Conservation (phyloP, 2,113 vertebrate genomes). For the Micronycteris hirsuta region DNA sequence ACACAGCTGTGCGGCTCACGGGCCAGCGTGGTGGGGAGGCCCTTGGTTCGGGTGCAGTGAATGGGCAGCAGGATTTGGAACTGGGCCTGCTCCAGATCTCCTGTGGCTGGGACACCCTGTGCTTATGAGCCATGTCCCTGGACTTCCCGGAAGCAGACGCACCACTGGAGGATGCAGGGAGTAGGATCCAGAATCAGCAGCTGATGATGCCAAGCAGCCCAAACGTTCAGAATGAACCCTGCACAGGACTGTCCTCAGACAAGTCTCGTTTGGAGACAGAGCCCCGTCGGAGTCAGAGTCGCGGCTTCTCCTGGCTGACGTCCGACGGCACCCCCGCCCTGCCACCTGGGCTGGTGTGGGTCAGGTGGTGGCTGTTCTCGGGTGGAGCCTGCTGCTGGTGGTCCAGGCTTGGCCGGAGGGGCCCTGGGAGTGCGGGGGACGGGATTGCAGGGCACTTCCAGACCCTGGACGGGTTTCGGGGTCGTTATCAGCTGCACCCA, state of each 20-base stretch:
- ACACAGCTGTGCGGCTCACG: accelerated
- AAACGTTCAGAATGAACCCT: not conserved
- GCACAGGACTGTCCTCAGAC: no score
- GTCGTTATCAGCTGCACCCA: accelerated
- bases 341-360: not conserved
- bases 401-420: not conserved
- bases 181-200: not conserved
- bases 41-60: no score
- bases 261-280: no score
- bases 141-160: not conserved
- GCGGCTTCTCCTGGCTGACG: not conserved
- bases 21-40: not conserved
- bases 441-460: accelerated
- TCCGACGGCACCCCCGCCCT: no score
- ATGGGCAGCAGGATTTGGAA: no score
- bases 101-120: not conserved
- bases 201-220: not conserved
- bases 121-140: accelerated
- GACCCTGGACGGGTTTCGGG: not conserved
- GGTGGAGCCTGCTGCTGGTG: not conserved
- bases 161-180: no score
- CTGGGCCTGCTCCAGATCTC: no score
- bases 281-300: not conserved
- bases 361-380: accelerated
- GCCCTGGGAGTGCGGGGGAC: no score